These are phyloP conservation scores for Drosophila mimica DNA, from an alignment of 2,888 invertebrate genomes.

Conservation along the genomic window DNA sequence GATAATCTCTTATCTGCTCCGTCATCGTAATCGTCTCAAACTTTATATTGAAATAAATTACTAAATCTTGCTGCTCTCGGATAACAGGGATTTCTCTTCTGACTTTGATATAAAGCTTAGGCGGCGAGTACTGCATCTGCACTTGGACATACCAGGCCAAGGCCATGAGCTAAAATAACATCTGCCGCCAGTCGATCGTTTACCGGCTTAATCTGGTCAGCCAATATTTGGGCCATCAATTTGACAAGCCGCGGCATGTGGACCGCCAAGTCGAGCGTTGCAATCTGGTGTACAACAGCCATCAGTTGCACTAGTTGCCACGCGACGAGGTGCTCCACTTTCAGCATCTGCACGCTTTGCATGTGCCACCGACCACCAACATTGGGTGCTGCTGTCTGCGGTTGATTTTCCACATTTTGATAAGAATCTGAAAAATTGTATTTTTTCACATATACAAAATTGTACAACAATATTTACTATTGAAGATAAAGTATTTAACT, in stretches of 20 bases:
- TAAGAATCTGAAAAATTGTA: no score
- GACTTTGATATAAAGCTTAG: no score
- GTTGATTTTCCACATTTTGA: not conserved
- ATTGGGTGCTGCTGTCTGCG: constrained; percentile 53
- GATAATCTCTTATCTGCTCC: not conserved
- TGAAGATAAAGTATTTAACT: not conserved
- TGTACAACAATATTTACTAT: not conserved
- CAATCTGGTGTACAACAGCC: constrained; percentile 51
- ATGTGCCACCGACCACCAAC: constrained; percentile 70
- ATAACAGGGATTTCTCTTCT: not conserved
- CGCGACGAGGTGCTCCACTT: constrained; percentile 50
- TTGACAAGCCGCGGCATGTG: constrained; percentile 53
- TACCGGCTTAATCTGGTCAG: constrained; percentile 73
- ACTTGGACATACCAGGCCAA: not conserved
- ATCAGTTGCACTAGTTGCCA: constrained; percentile 45
- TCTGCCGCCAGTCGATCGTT: constrained; percentile 54
- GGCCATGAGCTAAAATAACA: constrained; percentile 52
- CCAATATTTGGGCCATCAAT: constrained; percentile 55
- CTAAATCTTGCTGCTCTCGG: not conserved
- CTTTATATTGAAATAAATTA: not conserved
- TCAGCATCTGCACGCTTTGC: constrained; percentile 69
- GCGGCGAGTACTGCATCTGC: not conserved
- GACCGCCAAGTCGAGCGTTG: constrained; percentile 56
- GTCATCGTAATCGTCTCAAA: not conserved
- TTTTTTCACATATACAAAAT: no score